phyloP scores from a whole-genome alignment of 1,140 invertebrate genomes.

The Drosophila pandora region DNA sequence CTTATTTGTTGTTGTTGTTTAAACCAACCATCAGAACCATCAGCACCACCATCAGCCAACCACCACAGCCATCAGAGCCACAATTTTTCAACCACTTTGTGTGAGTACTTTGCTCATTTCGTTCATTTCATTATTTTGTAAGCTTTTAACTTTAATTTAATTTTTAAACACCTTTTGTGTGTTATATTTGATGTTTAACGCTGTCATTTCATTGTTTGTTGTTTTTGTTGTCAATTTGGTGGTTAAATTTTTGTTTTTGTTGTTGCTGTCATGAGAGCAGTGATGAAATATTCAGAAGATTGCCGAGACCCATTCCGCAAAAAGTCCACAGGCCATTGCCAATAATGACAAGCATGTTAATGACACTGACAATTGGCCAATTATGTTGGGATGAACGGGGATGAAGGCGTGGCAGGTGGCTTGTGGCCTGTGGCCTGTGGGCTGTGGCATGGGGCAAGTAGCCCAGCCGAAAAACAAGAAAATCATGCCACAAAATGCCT shows the following conservation, averaged over 20 bases:
- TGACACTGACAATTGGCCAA: slow-evolving; percentile 74
- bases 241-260: slow-evolving; percentile 7
- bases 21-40: not conserved
- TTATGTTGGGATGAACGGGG: slow-evolving; percentile 53
- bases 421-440: slow-evolving; percentile 14
- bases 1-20: not conserved
- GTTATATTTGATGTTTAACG: slow-evolving; percentile 68
- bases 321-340: slow-evolving; percentile 20
- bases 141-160: slow-evolving; percentile 81
- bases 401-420: not conserved
- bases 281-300: slow-evolving; percentile 74
- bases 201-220: slow-evolving; percentile 37
- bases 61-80: slow-evolving; percentile 7
- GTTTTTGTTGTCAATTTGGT: slow-evolving; percentile 6
- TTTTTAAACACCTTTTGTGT: slow-evolving; percentile 75
- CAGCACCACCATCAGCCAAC: not conserved
- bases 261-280: slow-evolving; percentile 30
- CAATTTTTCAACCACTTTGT: slow-evolving; percentile 28
- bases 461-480: slow-evolving; percentile 15
- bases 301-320: slow-evolving; percentile 18
- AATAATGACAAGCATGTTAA: slow-evolving; percentile 68
- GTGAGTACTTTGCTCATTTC: slow-evolving; percentile 57
- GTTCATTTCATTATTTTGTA: slow-evolving; percentile 72
- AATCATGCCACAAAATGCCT: slow-evolving; percentile 26
- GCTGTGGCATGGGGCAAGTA: slow-evolving; percentile 8